Evolutionary conservation across 2,888 invertebrate genomes (phyloP), one percentile per base, ranked within the genome.

Genomic region (Thelaira solivaga): DNA sequence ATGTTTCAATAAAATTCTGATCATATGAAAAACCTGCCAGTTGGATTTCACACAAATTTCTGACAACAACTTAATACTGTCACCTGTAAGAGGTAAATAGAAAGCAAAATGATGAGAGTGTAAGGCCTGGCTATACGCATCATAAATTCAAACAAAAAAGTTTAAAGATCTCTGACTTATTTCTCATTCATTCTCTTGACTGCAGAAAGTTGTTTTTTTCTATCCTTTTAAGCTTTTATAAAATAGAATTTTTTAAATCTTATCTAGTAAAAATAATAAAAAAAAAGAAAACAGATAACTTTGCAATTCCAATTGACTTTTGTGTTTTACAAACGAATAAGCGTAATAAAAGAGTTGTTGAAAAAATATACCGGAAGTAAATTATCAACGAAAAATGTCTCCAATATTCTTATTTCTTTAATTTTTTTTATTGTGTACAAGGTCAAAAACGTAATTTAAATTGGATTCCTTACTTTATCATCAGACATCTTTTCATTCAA

Each of bases 321-420:
- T 43, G 20, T 16, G n/a, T 59, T 69, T 26, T 64, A 77, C 41
- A 57, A 55, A 65, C 31, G 53, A 61, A 57, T 62, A 64, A 75
- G 8, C 49, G 34, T 47, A 76, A 61, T 65, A 59, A 72, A 64
- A 55, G 41, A 47, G 24, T 11, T 61, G 22, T 57, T 41, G 41
- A 22, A 64, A 29, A 59, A 36, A 77, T 39, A 64, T 53, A 73
- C 57, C 77, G 73, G 73, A 77, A 73, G 62, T 68, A 62, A 77
- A 77, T 77, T 73, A 77, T 68, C 62, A 62, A 39, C 31, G 4
- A 7, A 34, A 24, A 55, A 57, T 62, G 41, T 41, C 47, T 16
- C 36, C 62, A 41, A 34, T 11, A 31, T 53, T 67, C 49, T 20
- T 26, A 43, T 51, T 26, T 7, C 22, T 69, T 39, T 2, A 5